phyloP scores from a whole-genome alignment of 1,140 invertebrate species.

The Drosophila neocordata region DNA sequence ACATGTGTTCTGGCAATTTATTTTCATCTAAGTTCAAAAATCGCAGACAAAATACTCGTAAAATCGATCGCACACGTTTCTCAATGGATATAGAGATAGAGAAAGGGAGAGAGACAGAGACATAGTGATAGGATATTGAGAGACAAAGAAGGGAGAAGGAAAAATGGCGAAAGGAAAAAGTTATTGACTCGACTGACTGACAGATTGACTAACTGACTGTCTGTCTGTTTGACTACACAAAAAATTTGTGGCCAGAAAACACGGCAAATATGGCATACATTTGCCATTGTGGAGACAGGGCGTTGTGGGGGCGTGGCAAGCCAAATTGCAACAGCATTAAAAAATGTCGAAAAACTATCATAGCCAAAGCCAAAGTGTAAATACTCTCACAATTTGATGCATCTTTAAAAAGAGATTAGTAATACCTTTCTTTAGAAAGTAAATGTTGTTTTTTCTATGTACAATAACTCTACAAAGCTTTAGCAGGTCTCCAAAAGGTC shows the following conservation, averaged over 20 bases:
- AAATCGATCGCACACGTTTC: slow-evolving; percentile 57
- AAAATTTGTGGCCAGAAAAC: slow-evolving; percentile 55
- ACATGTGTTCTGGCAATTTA: slow-evolving; percentile 77
- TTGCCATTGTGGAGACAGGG: slow-evolving; percentile 1
- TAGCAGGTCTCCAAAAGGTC: no score
- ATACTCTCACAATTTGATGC: neutral
- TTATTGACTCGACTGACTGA: slow-evolving; percentile 36
- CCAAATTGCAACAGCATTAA: slow-evolving; percentile 18
- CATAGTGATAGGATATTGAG: neutral
- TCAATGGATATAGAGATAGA: neutral
- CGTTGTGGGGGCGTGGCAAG: slow-evolving; percentile 15
- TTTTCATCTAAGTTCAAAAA: slow-evolving; percentile 71
- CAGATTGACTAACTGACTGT: slow-evolving; percentile 36
- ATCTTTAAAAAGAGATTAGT: neutral
- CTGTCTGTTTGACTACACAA: slow-evolving; percentile 33
- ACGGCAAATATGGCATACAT: slow-evolving; percentile 19
- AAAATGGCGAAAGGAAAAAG: slow-evolving; percentile 26
- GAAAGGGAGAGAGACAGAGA: neutral
- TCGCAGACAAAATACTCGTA: slow-evolving; percentile 60
- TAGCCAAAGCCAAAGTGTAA: neutral
- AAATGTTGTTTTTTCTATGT: no score
- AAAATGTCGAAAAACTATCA: neutral
- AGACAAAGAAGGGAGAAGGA: neutral
- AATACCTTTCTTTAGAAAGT: no score
- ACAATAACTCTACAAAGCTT: no score